These are phyloP conservation scores for Adrianichthys oophorus DNA, from an alignment of 2,797 vertebrate genomes.

Conservation along the genomic window DNA sequence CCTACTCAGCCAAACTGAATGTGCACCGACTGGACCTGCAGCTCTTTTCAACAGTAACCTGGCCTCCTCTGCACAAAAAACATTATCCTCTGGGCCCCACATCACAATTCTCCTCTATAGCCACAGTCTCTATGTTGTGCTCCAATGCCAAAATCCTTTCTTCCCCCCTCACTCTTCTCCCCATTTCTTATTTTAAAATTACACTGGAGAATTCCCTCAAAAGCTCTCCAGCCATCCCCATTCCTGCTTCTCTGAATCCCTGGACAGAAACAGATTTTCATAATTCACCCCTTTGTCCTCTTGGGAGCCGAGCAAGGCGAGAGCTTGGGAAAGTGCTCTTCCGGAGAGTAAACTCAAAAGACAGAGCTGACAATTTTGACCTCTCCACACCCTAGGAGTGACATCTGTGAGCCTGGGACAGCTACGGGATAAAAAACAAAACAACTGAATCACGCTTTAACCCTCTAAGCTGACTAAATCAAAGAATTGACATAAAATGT, in stretches of 20 bases:
- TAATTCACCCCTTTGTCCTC: constrained; percentile 69
- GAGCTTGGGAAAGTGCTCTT: constrained; percentile 85
- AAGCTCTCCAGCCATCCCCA: constrained; percentile 51
- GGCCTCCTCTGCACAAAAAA: constrained; percentile 40
- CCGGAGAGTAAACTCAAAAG: constrained; percentile 74
- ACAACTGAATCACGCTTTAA: constrained; percentile 9
- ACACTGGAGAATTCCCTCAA: constrained; percentile 68
- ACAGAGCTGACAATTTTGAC: constrained; percentile 47
- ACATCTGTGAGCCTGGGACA: constrained; percentile 40
- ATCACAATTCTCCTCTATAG: constrained; percentile 61
- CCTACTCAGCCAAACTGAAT: constrained; percentile 20
- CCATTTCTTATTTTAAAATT: constrained; percentile 59
- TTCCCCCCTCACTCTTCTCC: constrained; percentile 33
- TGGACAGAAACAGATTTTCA: constrained; percentile 72
- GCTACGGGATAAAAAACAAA: constrained; percentile 27
- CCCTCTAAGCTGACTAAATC: not conserved
- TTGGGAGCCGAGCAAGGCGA: constrained; percentile 65
- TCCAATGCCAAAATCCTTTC: constrained; percentile 46
- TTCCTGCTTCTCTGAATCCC: constrained; percentile 48
- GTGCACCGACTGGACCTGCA: constrained; percentile 25
- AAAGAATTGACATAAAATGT: no score
- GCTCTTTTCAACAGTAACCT: constrained; percentile 52
- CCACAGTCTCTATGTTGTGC: constrained; percentile 43
- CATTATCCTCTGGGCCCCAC: constrained; percentile 53
- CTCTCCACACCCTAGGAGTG: constrained; percentile 61